These are phyloP conservation scores for Tursiops truncatus DNA, from an alignment of 2,113 vertebrate species.

Conservation along the genomic window DNA sequence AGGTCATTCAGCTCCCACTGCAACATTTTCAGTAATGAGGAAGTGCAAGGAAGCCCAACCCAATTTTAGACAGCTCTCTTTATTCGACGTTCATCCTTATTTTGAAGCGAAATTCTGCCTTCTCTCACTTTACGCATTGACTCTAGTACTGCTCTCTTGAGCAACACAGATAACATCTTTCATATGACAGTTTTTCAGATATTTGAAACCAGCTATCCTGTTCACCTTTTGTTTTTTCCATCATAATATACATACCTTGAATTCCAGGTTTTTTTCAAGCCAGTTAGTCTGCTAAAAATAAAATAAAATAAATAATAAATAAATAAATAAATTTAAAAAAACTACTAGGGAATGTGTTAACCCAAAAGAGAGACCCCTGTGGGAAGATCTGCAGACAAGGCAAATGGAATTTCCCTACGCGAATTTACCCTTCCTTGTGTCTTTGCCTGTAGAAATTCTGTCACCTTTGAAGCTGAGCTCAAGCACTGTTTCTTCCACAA, in stretches of 20 bases:
- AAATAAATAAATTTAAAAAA: background rate
- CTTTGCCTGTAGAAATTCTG: conserved; percentile 29
- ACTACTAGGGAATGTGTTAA: background rate
- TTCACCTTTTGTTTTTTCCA: conserved; percentile 32
- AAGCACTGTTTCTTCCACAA: background rate
- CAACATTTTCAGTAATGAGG: background rate
- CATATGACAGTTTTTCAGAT: conserved; percentile 33
- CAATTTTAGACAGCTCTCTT: background rate
- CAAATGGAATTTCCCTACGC: background rate
- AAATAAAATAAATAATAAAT: background rate
- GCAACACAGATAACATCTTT: conserved; percentile 14
- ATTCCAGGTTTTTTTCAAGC: conserved; percentile 23
- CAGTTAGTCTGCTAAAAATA: conserved; percentile 12
- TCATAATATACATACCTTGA: conserved; percentile 13
- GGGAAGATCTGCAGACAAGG: background rate
- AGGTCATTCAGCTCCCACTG: background rate
- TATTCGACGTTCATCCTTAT: conserved; percentile 13
- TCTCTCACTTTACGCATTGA: conserved; percentile 15
- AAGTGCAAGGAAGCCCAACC: background rate
- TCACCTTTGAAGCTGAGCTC: background rate
- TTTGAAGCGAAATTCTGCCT: conserved; percentile 37
- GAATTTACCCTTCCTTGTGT: background rate
- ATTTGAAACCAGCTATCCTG: conserved; percentile 19
- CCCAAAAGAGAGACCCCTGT: background rate
- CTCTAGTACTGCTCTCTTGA: conserved; percentile 9